These are phyloP conservation scores for Kryptolebias ocellatus DNA, from an alignment of 2,797 vertebrate genomes.

Conservation along the genomic window DNA sequence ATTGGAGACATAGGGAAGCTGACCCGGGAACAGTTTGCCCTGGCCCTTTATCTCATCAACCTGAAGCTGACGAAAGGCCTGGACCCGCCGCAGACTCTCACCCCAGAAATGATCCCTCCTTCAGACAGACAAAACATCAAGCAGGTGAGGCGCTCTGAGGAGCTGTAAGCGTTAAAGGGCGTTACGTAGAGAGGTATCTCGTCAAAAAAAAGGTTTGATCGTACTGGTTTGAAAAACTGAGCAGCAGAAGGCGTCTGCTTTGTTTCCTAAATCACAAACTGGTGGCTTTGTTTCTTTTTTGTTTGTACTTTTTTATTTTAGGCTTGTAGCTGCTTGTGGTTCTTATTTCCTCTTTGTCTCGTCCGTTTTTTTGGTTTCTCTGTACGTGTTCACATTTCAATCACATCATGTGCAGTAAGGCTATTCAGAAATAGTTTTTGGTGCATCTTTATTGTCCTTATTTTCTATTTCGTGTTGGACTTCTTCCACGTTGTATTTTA, in stretches of 20 bases:
- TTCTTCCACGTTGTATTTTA: not conserved
- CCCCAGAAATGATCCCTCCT: slow-evolving; percentile 95
- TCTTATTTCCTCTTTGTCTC: slow-evolving; percentile 36
- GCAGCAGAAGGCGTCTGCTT: not conserved
- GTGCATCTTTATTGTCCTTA: slow-evolving; percentile 6
- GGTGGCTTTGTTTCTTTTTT: not conserved
- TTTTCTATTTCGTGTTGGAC: not conserved
- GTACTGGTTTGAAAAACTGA: not conserved
- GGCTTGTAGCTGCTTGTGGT: slow-evolving; percentile 40
- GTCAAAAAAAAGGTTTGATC: no score
- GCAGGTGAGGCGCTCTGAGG: slow-evolving; percentile 65
- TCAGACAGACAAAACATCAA: slow-evolving; percentile 87
- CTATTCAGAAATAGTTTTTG: slow-evolving; percentile 38
- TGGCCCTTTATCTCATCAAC: slow-evolving; percentile 96
- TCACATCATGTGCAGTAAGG: slow-evolving; percentile 32
- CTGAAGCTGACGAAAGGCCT: slow-evolving; percentile 91
- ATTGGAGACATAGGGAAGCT: slow-evolving; percentile 94
- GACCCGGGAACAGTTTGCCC: slow-evolving; percentile 94
- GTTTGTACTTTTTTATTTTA: not conserved
- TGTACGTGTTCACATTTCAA: slow-evolving; percentile 26
- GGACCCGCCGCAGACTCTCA: slow-evolving; percentile 92
- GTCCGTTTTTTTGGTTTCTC: slow-evolving; percentile 16
- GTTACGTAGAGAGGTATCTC: no score
- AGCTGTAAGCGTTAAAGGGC: not conserved
- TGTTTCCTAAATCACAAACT: no score